phyloP scores from a whole-genome alignment of 2,797 vertebrate genomes.

The Odontamblyopus rebecca region DNA sequence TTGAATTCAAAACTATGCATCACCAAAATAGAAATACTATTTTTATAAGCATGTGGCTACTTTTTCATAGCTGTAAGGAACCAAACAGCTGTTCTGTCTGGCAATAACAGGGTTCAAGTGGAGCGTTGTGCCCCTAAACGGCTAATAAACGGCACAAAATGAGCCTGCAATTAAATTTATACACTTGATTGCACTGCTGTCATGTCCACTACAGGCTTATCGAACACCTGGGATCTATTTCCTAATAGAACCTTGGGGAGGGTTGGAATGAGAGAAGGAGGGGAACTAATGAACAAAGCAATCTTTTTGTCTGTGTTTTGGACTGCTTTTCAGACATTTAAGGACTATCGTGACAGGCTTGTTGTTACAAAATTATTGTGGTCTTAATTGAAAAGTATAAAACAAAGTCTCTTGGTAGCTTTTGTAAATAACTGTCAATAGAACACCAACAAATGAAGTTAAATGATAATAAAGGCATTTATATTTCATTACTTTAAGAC shows the following conservation, averaged over 20 bases:
- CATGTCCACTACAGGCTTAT: constrained; percentile 86
- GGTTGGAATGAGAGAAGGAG: constrained; percentile 56
- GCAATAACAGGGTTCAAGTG: constrained; percentile 85
- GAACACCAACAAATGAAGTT: constrained; percentile 15
- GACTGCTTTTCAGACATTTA: constrained; percentile 57
- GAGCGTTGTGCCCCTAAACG: constrained; percentile 83
- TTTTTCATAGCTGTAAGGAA: constrained; percentile 69
- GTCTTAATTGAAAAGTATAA: constrained; percentile 46
- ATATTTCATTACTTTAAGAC: neutral
- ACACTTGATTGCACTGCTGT: constrained; percentile 87
- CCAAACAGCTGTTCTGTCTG: constrained; percentile 83
- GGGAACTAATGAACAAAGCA: constrained; percentile 67
- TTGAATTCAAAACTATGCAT: constrained; percentile 20
- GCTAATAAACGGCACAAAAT: constrained; percentile 86
- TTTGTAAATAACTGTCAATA: constrained; percentile 18
- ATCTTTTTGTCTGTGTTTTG: constrained; percentile 56
- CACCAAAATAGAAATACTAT: constrained; percentile 30
- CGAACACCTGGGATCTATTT: constrained; percentile 87
- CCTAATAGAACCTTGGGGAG: constrained; percentile 80
- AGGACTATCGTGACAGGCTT: constrained; percentile 52
- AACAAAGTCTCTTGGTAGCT: constrained; percentile 26
- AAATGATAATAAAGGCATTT: neutral
- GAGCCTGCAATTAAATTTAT: constrained; percentile 87
- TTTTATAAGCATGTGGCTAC: constrained; percentile 45
- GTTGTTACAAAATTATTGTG: constrained; percentile 40